A percentile compares a stretch with the other conserved stretches of the same genome.
Evolutionary conservation across 2,113 vertebrate genomes (phyloP).

Genomic region (Phainopepla nitens): DNA sequence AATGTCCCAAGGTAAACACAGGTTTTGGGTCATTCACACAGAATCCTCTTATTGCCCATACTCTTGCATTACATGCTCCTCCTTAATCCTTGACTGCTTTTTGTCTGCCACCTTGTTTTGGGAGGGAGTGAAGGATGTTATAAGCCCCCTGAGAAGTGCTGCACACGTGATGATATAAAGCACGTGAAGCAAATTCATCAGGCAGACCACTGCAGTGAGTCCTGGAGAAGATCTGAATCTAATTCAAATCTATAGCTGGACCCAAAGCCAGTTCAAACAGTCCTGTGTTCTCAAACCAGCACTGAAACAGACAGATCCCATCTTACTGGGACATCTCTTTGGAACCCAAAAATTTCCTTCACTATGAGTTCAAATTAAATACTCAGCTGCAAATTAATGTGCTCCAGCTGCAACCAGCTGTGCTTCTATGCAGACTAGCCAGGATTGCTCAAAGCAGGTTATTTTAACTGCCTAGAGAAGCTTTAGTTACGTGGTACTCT

Average conservation of each 20-base stretch:
- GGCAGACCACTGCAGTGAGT: neutral
- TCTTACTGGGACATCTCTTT: neutral
- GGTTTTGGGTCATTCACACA: neutral
- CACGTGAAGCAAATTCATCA: neutral
- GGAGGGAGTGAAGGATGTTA: neutral
- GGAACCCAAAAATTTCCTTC: neutral
- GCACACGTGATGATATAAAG: neutral
- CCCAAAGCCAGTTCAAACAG: neutral
- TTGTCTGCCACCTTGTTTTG: neutral
- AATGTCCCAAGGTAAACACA: neutral
- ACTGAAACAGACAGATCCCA: neutral
- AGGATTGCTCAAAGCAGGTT: neutral
- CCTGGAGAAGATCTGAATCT: neutral
- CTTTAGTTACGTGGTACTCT: neutral
- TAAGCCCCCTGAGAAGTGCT: neutral
- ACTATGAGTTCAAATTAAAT: neutral
- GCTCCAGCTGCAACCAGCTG: neutral
- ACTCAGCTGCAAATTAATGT: neutral
- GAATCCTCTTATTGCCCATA: neutral
- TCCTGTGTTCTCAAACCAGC: neutral
- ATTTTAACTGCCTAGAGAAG: neutral
- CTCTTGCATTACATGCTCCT: neutral
- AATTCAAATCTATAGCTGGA: neutral
- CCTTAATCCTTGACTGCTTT: neutral
- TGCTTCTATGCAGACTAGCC: neutral